Conservation (phyloP, 2,888 invertebrate genomes). For the Acleris sparsana region DNA sequence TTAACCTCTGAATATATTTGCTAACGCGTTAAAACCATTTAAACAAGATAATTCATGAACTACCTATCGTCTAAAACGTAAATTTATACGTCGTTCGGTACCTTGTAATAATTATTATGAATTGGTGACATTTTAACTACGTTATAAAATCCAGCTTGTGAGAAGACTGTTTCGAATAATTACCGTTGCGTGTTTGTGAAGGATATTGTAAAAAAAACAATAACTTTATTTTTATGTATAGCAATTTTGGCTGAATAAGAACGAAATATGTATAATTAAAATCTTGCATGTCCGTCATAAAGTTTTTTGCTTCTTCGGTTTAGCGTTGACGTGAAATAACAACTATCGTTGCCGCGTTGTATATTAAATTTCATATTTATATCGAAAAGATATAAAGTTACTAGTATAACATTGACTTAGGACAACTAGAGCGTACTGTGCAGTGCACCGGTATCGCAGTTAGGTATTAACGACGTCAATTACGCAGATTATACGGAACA, state of each 20-base stretch:
- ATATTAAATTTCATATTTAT: neutral
- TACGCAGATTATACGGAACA: constrained; percentile 24
- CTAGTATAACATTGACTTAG: constrained; percentile 5
- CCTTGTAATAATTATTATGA: constrained; percentile 18
- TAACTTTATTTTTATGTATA: neutral
- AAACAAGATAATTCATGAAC: neutral
- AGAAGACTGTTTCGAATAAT: constrained; percentile 26
- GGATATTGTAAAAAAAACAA: neutral
- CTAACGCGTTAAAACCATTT: no score
- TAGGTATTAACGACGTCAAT: constrained; percentile 19
- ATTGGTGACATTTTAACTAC: constrained; percentile 16
- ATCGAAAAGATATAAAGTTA: constrained; percentile 16
- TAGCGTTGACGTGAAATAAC: neutral
- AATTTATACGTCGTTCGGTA: neutral
- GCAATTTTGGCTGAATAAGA: no score
- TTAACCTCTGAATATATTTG: neutral
- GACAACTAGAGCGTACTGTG: constrained; percentile 23
- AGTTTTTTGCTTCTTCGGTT: neutral
- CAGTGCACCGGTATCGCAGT: constrained; percentile 5
- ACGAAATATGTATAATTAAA: neutral
- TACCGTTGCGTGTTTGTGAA: constrained; percentile 15
- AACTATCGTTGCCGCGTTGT: neutral
- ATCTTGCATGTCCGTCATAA: neutral
- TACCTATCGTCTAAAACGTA: neutral
- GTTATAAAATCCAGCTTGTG: constrained; percentile 22